Evolutionary conservation across 2,113 vertebrate genomes (phyloP).

Genomic region (Nothoprocta perdicaria): DNA sequence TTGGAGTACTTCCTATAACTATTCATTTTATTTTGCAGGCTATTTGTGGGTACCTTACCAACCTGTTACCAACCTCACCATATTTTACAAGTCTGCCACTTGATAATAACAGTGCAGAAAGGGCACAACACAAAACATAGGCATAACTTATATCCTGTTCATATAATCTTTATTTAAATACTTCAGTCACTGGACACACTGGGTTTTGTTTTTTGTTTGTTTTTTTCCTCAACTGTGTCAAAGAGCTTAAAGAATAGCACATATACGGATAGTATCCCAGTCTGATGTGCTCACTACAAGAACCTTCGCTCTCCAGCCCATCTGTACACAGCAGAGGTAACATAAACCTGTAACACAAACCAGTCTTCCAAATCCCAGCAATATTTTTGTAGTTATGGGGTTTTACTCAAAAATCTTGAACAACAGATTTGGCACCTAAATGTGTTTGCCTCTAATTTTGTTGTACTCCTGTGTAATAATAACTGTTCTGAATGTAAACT

Average conservation of each 20-base stretch:
- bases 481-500: background rate
- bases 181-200: background rate
- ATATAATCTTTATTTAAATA: background rate
- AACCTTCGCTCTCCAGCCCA: background rate
- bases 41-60: conserved; percentile 30
- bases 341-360: background rate
- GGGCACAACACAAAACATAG: conserved; percentile 2
- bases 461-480: background rate
- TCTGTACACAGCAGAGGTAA: background rate
- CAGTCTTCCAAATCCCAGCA: background rate
- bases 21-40: conserved; percentile 25
- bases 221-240: background rate
- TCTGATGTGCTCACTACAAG: background rate
- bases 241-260: background rate
- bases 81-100: conserved; percentile 30
- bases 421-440: background rate
- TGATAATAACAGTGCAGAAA: conserved; percentile 32
- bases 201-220: too few species aligned
- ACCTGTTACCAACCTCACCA: background rate
- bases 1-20: conserved; percentile 34
- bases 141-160: conserved; percentile 9
- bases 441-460: background rate
- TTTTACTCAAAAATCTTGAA: background rate
- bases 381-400: background rate
- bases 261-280: background rate